A percentile compares a stretch with the other conserved stretches of the same genome.
phyloP scores from a whole-genome alignment of 37 sponge, comb jelly and placozoan genomes.

The Axinella damicornis region DNA sequence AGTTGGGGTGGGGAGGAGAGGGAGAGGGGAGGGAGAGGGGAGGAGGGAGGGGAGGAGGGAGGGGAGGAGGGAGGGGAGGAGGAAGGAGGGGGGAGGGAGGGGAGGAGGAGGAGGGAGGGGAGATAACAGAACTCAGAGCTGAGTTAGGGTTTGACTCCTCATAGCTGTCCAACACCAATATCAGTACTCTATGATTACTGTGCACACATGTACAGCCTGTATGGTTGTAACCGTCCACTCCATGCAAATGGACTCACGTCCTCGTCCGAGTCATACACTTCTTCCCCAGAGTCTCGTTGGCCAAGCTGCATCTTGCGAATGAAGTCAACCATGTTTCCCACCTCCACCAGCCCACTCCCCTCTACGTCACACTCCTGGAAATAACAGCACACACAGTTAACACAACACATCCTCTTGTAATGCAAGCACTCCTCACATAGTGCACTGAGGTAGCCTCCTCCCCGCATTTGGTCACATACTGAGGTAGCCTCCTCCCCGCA shows the following conservation, averaged over 20 bases:
- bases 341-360: conserved; percentile 34
- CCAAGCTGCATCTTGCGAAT: conserved; percentile 32
- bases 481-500: too few species aligned
- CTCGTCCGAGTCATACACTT: conserved; percentile 60
- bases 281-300: not conserved
- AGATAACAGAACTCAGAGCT: too few species aligned
- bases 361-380: conserved; percentile 27
- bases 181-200: too few species aligned
- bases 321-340: conserved; percentile 39
- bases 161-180: too few species aligned
- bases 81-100: not conserved
- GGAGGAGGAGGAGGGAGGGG: not conserved
- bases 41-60: not conserved
- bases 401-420: not conserved
- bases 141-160: too few species aligned
- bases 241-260: conserved; percentile 29
- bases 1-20: not conserved
- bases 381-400: not conserved
- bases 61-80: not conserved
- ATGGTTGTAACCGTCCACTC: too few species aligned
- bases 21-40: not conserved
- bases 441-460: too few species aligned
- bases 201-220: too few species aligned
- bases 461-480: too few species aligned
- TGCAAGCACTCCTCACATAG: not conserved